phyloP scores from a whole-genome alignment of 2,888 invertebrate species.

The Tholera decimalis region DNA sequence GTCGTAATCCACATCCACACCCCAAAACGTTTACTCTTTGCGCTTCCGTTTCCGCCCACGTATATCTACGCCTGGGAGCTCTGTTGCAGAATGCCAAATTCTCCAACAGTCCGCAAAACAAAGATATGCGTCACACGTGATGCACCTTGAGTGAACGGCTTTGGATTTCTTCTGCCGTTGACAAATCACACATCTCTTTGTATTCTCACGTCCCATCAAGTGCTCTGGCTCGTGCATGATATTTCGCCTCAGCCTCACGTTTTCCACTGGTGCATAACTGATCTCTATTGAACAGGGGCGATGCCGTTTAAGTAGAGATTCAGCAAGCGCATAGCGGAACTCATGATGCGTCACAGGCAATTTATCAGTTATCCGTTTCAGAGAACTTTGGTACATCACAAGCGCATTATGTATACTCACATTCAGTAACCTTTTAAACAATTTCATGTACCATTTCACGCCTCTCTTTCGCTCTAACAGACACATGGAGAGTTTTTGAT shows the following conservation, averaged over 20 bases:
- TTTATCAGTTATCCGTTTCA: constrained; percentile 22
- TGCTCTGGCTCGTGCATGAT: constrained; percentile 36
- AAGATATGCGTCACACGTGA: background rate
- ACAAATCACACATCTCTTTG: background rate
- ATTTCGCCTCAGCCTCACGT: constrained; percentile 37
- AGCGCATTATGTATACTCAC: constrained; percentile 50
- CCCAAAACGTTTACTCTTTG: background rate
- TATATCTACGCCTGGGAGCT: background rate
- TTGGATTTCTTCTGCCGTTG: background rate
- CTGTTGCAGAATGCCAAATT: constrained; percentile 1
- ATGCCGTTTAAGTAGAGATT: constrained; percentile 24
- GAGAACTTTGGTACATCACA: constrained; percentile 31
- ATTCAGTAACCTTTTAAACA: constrained; percentile 55
- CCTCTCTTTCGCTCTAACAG: constrained; percentile 57
- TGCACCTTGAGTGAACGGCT: background rate
- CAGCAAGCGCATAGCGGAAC: constrained; percentile 27
- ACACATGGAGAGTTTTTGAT: constrained; percentile 63
- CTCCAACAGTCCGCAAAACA: constrained; percentile 1
- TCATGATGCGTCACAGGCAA: constrained; percentile 13
- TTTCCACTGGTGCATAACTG: background rate
- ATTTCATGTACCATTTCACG: constrained; percentile 59
- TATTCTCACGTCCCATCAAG: background rate
- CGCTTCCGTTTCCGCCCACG: background rate
- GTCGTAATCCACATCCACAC: background rate
- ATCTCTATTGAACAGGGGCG: constrained; percentile 1